These are phyloP conservation scores for Microctonus hyperodae DNA, from an alignment of 2,888 invertebrate species.

Conservation along the genomic window DNA sequence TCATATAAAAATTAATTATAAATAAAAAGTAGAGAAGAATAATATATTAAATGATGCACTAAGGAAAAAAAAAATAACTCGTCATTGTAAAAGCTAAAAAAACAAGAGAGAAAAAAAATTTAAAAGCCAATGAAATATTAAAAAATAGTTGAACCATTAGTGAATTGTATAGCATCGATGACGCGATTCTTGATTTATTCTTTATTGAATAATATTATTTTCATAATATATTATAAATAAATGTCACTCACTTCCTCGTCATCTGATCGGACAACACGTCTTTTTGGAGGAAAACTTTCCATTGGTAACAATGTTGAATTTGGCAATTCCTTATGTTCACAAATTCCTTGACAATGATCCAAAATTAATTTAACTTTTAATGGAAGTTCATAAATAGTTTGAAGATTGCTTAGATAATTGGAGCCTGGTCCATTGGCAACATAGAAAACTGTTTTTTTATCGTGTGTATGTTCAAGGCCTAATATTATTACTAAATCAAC, in stretches of 20 bases:
- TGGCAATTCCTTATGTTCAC: conserved; percentile 31
- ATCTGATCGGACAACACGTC: conserved; percentile 32
- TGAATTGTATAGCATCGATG: no score
- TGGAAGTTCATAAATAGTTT: conserved; percentile 42
- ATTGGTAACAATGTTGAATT: background rate
- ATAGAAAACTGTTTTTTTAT: conserved; percentile 37
- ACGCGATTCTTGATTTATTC: no score
- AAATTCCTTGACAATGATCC: conserved; percentile 33
- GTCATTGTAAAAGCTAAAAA: no score
- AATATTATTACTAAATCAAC: conserved; percentile 46
- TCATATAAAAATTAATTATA: background rate
- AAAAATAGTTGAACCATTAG: no score
- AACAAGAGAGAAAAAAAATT: conserved; percentile 3
- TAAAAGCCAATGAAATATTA: background rate
- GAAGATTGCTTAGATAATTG: conserved; percentile 34
- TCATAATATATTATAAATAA: background rate
- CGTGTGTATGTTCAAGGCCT: conserved; percentile 37
- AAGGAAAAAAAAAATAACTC: background rate
- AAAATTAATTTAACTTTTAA: conserved; percentile 35
- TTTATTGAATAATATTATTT: background rate
- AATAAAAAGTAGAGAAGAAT: no score
- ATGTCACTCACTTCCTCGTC: conserved; percentile 36
- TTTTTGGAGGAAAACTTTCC: conserved; percentile 18
- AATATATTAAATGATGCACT: no score
- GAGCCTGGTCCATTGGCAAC: conserved; percentile 47